phyloP scores from a whole-genome alignment of 2,888 invertebrate genomes.

The Parnassius glacialis region DNA sequence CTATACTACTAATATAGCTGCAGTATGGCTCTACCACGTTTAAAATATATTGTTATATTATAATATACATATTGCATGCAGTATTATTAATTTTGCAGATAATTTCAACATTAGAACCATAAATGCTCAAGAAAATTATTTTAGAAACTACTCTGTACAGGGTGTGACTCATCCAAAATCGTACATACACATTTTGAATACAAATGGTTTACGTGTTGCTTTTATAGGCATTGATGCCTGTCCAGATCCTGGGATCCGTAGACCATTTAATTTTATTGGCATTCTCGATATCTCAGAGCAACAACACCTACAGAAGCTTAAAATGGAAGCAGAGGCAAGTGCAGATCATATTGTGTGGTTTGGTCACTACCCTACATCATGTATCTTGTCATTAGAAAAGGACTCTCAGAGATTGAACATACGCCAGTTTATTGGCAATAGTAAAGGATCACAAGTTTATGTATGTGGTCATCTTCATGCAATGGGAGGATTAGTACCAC shows the following conservation, averaged over 20 bases:
- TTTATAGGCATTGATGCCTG: slow-evolving; percentile 94
- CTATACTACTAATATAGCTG: no score
- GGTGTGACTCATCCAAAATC: slow-evolving; percentile 85
- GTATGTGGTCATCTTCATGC: slow-evolving; percentile 95
- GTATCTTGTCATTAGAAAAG: slow-evolving; percentile 84
- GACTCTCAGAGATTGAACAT: slow-evolving; percentile 72
- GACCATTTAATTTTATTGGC: slow-evolving; percentile 96
- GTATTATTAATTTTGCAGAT: slow-evolving; percentile 81
- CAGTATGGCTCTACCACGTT: no score
- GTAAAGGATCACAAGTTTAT: slow-evolving; percentile 85
- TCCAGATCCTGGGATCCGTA: slow-evolving; percentile 90
- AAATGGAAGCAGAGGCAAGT: slow-evolving; percentile 73
- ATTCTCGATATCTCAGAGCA: slow-evolving; percentile 82
- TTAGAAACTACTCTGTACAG: slow-evolving; percentile 89
- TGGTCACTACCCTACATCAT: slow-evolving; percentile 96
- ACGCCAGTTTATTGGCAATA: slow-evolving; percentile 81
- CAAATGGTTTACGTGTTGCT: slow-evolving; percentile 84
- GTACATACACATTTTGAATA: slow-evolving; percentile 82
- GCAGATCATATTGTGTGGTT: slow-evolving; percentile 82
- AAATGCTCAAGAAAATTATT: slow-evolving; percentile 87
- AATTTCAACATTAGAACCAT: slow-evolving; percentile 90
- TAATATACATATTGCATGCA: not conserved
- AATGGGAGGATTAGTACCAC: slow-evolving; percentile 87
- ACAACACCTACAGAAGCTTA: slow-evolving; percentile 77
- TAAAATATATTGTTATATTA: no score